Conservation (phyloP, 2,888 invertebrate species). For the Pterobdella sp. region DNA sequence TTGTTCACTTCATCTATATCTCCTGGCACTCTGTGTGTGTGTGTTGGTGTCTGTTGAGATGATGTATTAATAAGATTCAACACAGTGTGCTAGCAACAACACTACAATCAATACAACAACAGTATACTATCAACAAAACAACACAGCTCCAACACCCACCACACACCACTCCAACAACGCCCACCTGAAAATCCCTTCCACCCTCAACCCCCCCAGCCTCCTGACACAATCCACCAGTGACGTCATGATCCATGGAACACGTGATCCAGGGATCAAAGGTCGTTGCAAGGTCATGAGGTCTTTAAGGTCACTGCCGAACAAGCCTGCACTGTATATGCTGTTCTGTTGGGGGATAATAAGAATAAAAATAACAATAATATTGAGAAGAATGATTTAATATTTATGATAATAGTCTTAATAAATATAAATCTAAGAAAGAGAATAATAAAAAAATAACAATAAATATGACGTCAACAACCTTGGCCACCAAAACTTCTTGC, state of each 20-base stretch:
- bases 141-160: too few relatives aligned
- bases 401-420: not conserved
- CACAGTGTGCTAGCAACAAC: too few relatives aligned
- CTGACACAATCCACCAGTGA: constrained; percentile 20
- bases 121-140: too few relatives aligned
- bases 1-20: constrained; percentile 26
- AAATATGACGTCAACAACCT: not conserved
- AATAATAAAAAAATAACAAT: not conserved
- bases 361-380: too few relatives aligned
- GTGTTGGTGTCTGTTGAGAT: constrained; percentile 3
- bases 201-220: constrained; percentile 1
- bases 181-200: constrained; percentile 27
- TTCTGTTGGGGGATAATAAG: not conserved
- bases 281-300: constrained; percentile 20
- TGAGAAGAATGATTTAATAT: too few relatives aligned
- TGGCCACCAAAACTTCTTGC: constrained; percentile 24
- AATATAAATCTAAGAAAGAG: not conserved
- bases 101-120: too few relatives aligned
- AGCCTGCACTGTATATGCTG: constrained; percentile 13
- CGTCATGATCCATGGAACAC: constrained; percentile 22
- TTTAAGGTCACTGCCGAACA: constrained; percentile 19
- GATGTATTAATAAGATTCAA: too few relatives aligned
- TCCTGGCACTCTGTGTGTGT: constrained; percentile 21
- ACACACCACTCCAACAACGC: too few relatives aligned
- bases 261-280: not conserved